Conservation (phyloP, 2,888 invertebrate genomes). For the Osmoderma eremita region DNA sequence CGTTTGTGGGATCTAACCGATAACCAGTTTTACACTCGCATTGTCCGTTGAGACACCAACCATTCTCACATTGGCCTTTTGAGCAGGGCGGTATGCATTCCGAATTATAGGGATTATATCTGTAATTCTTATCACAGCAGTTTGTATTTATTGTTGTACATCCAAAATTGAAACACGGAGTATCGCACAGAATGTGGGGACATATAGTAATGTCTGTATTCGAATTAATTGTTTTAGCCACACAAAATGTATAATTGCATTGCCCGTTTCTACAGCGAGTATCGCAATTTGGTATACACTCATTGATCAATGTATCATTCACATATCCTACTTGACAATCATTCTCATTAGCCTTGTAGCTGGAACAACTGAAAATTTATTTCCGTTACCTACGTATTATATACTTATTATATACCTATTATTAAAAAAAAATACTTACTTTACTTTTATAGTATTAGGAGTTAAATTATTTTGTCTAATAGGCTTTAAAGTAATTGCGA, state of each 20-base stretch:
- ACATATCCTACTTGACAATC: background rate
- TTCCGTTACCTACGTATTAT: too few species aligned
- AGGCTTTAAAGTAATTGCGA: too few species aligned
- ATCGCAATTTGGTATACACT: conserved; percentile 1
- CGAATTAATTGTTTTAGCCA: too few species aligned
- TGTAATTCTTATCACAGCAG: background rate
- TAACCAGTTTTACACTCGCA: conserved; percentile 1
- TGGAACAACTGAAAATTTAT: background rate
- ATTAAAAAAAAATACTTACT: too few species aligned
- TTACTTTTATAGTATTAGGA: too few species aligned
- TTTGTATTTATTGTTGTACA: too few species aligned
- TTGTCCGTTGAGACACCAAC: background rate
- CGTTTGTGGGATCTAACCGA: background rate
- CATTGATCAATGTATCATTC: background rate
- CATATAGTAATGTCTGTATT: too few species aligned
- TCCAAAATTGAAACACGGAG: too few species aligned
- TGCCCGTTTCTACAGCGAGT: background rate
- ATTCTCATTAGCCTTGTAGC: background rate
- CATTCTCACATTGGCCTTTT: background rate
- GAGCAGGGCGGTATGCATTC: background rate
- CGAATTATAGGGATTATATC: background rate
- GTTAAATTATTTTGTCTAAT: too few species aligned
- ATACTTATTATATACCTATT: too few species aligned
- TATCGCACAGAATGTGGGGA: too few species aligned
- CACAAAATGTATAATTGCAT: background rate